Percentiles rank a stretch among this genome's conserved stretches.
Evolutionary conservation across 2,888 invertebrate species (phyloP).

Genomic region (Ceraclea dissimilis): DNA sequence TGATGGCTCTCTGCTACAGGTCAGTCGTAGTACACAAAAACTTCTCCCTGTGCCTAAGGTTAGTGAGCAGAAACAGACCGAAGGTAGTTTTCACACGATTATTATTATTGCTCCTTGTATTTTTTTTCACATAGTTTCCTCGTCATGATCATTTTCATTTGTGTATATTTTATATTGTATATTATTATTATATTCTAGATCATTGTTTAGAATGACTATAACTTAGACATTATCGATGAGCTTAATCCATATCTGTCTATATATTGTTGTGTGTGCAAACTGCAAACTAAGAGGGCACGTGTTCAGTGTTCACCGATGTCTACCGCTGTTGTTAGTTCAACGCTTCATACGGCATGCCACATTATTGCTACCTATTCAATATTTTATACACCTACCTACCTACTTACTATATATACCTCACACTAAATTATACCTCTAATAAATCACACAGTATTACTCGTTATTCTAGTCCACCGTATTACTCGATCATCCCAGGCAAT

Average conservation of each 20-base stretch:
- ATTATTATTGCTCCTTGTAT: slow-evolving; percentile 37
- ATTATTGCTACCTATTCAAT: no score
- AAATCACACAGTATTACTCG: no score
- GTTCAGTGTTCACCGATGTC: no score
- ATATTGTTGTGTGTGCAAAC: no score
- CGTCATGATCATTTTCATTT: slow-evolving; percentile 39
- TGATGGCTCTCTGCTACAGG: slow-evolving; percentile 99
- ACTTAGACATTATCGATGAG: not conserved
- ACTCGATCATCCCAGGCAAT: no score
- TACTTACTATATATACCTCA: no score
- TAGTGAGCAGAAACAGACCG: slow-evolving; percentile 84
- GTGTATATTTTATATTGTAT: slow-evolving; percentile 32
- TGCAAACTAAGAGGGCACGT: no score
- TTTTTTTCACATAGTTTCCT: slow-evolving; percentile 39
- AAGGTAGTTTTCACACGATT: slow-evolving; percentile 53
- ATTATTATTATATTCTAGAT: slow-evolving; percentile 13
- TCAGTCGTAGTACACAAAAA: slow-evolving; percentile 98
- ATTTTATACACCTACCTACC: no score
- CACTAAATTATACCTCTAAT: no score
- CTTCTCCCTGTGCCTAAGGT: slow-evolving; percentile 98
- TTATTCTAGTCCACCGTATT: no score
- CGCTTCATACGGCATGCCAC: no score
- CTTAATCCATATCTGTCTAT: not conserved
- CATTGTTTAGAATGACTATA: slow-evolving; percentile 19
- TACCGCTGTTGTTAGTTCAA: no score